Percentiles rank a stretch among this genome's conserved stretches.
Conservation (phyloP, 2,888 invertebrate genomes). For the Clivina fossor region DNA sequence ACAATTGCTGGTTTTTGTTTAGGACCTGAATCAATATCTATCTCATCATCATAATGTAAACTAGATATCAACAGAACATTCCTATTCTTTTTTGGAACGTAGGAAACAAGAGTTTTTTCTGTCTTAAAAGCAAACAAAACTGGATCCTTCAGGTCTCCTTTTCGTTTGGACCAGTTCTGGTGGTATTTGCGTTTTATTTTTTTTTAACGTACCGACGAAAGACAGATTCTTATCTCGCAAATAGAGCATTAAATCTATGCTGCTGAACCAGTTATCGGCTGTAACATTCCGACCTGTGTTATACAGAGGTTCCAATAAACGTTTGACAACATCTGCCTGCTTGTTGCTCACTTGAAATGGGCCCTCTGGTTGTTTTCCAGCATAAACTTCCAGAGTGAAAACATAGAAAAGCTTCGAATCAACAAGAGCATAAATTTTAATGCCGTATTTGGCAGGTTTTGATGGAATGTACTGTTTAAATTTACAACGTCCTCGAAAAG, state of each 20-base stretch:
- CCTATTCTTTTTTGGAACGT: slow-evolving; percentile 5
- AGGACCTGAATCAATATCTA: too few species aligned
- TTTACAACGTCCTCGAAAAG: too few species aligned
- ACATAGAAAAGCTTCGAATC: slow-evolving; percentile 37
- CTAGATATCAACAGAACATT: background rate
- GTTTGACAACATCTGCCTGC: slow-evolving; percentile 35
- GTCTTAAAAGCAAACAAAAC: slow-evolving; percentile 9
- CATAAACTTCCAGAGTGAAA: slow-evolving; percentile 38
- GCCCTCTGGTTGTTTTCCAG: slow-evolving; percentile 38
- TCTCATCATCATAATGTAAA: too few species aligned
- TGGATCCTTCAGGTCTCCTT: background rate
- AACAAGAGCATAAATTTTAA: slow-evolving; percentile 13
- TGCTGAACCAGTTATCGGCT: slow-evolving; percentile 37
- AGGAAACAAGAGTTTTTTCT: slow-evolving; percentile 5
- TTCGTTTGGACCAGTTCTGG: background rate
- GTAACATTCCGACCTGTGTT: slow-evolving; percentile 37
- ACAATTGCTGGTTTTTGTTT: slow-evolving; percentile 7
- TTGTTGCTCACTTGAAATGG: slow-evolving; percentile 37
- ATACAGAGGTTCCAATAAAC: slow-evolving; percentile 35
- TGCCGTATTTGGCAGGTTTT: too few species aligned
- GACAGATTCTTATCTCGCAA: slow-evolving; percentile 27
- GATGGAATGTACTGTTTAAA: too few species aligned
- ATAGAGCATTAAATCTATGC: slow-evolving; percentile 32
- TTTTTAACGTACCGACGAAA: slow-evolving; percentile 31
- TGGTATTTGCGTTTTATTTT: slow-evolving; percentile 14